phyloP scores from a whole-genome alignment of 2,113 vertebrate genomes.

The Eira barbara region DNA sequence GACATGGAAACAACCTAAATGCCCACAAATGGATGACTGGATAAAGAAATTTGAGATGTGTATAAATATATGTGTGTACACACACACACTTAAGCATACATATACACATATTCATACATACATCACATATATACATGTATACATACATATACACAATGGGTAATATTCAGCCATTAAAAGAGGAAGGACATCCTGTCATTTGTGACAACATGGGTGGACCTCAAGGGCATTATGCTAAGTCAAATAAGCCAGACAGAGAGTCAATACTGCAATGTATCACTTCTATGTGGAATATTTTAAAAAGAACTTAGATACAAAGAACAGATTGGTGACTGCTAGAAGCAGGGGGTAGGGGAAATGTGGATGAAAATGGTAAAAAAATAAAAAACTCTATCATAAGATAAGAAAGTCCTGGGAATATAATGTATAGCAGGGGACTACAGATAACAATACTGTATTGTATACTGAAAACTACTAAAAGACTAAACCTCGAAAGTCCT shows the following conservation, averaged over 20 bases:
- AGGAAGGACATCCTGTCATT: background rate
- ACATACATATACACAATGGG: background rate
- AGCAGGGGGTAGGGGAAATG: background rate
- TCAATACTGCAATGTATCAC: background rate
- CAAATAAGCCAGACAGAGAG: background rate
- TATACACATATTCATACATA: background rate
- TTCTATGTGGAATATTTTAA: background rate
- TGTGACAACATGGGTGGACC: background rate
- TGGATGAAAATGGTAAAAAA: background rate
- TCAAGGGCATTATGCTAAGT: background rate
- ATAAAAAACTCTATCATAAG: background rate
- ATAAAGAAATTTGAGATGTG: background rate
- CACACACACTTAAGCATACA: no score
- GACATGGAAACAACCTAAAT: background rate
- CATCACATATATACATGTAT: background rate
- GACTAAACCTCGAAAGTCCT: background rate
- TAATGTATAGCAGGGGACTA: background rate
- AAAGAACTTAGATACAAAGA: background rate
- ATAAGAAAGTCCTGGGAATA: background rate
- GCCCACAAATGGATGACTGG: background rate
- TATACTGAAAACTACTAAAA: background rate
- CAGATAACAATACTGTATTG: background rate
- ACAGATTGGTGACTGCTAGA: background rate
- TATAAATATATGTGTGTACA: background rate
- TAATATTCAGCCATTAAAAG: background rate